These are phyloP conservation scores for Philantomba maxwellii DNA, from an alignment of 2,113 vertebrate species.

Conservation along the genomic window DNA sequence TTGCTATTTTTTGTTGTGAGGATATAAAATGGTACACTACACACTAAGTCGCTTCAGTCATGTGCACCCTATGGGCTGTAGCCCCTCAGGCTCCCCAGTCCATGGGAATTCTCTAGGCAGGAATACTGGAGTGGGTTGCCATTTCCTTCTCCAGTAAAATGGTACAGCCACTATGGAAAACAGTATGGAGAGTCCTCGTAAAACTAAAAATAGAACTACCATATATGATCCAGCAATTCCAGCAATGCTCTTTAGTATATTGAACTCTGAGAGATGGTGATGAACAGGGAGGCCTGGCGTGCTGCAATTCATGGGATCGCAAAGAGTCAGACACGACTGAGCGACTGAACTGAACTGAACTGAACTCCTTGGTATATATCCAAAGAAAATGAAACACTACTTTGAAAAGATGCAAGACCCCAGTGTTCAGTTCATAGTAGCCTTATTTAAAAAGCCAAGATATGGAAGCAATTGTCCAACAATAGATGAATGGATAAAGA, in stretches of 20 bases:
- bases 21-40: background rate
- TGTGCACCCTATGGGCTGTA: background rate
- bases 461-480: background rate
- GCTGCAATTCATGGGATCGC: no score
- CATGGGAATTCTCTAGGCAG: background rate
- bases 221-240: background rate
- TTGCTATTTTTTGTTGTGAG: background rate
- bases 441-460: background rate
- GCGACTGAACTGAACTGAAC: no score
- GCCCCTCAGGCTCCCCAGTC: background rate
- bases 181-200: background rate
- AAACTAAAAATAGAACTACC: background rate
- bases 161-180: background rate
- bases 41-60: fast-evolving
- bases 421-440: background rate
- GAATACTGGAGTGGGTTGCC: background rate
- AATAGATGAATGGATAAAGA: background rate
- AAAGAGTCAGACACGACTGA: no score
- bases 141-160: background rate
- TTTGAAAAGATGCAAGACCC: background rate
- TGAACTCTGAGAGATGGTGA: no score
- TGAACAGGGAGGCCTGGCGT: no score
- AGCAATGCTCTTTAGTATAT: background rate
- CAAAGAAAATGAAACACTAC: background rate
- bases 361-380: background rate